Percentiles rank a stretch among this genome's conserved stretches.
Evolutionary conservation across 2,888 invertebrate species (phyloP).

Genomic region (Drosophila mulleri): DNA sequence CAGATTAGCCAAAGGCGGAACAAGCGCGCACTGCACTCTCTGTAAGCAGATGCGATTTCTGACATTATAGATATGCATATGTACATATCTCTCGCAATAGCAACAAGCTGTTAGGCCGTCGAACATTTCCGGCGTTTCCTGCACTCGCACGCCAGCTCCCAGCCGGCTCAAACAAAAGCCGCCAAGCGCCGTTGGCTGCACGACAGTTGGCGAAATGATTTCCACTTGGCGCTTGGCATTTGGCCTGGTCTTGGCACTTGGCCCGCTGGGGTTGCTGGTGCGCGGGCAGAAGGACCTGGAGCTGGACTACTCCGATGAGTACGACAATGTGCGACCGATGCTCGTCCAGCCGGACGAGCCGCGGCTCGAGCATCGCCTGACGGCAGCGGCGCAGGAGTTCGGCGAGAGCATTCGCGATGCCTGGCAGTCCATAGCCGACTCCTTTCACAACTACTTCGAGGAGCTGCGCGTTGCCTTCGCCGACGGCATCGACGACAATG

Average conservation of each 20-base stretch:
- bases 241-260: not conserved
- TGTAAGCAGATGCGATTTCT: not conserved
- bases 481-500: constrained; percentile 25
- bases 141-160: not conserved
- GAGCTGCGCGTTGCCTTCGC: constrained; percentile 47
- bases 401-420: constrained; percentile 63
- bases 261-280: constrained; percentile 2
- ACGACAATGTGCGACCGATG: constrained; percentile 68
- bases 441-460: constrained; percentile 58
- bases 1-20: not conserved
- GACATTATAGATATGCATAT: not conserved
- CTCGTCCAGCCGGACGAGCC: constrained; percentile 41
- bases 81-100: not conserved
- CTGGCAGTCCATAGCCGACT: constrained; percentile 69
- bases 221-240: constrained; percentile 22
- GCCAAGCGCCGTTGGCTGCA: not conserved
- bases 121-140: constrained; percentile 22
- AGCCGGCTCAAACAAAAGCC: constrained; percentile 55
- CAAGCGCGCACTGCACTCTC: too few species aligned
- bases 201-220: constrained; percentile 55
- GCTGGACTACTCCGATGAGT: constrained; percentile 70
- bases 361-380: constrained; percentile 48
- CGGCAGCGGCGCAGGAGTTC: constrained; percentile 55
- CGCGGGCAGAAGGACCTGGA: constrained; percentile 37
- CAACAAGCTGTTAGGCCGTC: not conserved